These are phyloP conservation scores for Eristalis arbustorum DNA, from an alignment of 2,888 invertebrate genomes.

Conservation along the genomic window DNA sequence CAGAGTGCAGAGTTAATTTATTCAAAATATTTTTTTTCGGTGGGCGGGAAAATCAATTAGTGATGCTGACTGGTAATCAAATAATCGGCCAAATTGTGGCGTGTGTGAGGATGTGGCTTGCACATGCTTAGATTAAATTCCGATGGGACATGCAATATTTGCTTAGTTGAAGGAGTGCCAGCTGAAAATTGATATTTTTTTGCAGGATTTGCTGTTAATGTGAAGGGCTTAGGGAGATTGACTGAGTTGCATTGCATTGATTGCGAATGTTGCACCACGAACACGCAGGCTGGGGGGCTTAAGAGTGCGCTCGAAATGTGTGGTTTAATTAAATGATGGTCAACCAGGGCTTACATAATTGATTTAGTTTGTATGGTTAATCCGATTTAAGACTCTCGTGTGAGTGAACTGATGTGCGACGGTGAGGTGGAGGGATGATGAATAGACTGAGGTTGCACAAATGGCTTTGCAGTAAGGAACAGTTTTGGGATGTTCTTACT, in stretches of 20 bases:
- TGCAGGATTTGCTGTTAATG: not conserved
- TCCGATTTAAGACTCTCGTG: too few relatives aligned
- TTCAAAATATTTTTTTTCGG: not conserved
- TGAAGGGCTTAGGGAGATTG: not conserved
- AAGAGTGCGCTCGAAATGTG: not conserved
- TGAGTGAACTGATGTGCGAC: too few relatives aligned
- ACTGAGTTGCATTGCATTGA: not conserved
- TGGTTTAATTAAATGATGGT: not conserved
- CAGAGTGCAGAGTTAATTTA: not conserved
- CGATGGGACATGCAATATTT: not conserved
- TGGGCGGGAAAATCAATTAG: not conserved
- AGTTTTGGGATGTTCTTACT: too few relatives aligned
- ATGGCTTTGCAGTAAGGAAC: too few relatives aligned
- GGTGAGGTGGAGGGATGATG: too few relatives aligned
- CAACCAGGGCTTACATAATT: not conserved
- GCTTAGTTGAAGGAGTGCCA: not conserved
- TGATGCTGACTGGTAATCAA: constrained; percentile 1
- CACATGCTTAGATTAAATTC: not conserved
- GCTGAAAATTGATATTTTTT: not conserved
- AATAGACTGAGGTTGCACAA: too few relatives aligned
- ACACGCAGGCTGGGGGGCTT: not conserved
- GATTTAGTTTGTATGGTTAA: not conserved
- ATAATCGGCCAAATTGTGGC: not conserved
- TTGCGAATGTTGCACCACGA: not conserved
- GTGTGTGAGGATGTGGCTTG: not conserved